A percentile compares a stretch with the other conserved stretches of the same genome.
phyloP scores from a whole-genome alignment of 2,888 invertebrate genomes.

The Nudaria mundana region DNA sequence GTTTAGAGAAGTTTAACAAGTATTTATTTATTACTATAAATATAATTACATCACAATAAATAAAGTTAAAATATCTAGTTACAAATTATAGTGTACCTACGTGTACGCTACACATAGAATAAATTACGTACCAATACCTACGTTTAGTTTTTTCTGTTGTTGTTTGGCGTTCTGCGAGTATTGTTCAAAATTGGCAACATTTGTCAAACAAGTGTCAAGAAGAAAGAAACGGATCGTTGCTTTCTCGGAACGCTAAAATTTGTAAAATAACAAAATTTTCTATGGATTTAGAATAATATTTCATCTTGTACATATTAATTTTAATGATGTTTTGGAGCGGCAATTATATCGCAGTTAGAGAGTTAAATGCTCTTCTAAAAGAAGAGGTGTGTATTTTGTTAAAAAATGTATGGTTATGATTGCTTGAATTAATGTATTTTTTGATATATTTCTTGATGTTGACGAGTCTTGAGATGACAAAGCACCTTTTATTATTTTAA shows the following conservation, averaged over 20 bases:
- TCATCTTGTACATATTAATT: conserved; percentile 65
- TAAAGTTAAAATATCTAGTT: not conserved
- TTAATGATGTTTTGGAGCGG: conserved; percentile 91
- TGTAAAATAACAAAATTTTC: conserved; percentile 61
- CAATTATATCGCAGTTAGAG: conserved; percentile 86
- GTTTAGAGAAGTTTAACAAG: too few species aligned
- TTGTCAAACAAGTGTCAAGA: conserved; percentile 48
- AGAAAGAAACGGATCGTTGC: conserved; percentile 72
- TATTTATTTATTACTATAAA: too few species aligned
- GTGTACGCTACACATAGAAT: too few species aligned
- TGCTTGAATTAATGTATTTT: conserved; percentile 38
- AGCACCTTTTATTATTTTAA: conserved; percentile 2
- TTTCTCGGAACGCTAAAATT: conserved; percentile 56
- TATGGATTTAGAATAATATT: conserved; percentile 70
- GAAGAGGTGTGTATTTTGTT: conserved; percentile 85
- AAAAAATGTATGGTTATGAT: conserved; percentile 68
- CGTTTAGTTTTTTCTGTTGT: conserved; percentile 6
- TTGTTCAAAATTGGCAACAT: conserved; percentile 32
- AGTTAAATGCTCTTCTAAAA: conserved; percentile 88
- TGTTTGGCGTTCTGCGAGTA: not conserved
- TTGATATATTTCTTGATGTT: conserved; percentile 32
- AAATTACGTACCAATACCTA: not conserved
- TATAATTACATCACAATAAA: too few species aligned
- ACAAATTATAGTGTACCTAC: too few species aligned
- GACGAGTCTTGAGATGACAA: conserved; percentile 17